A percentile compares a stretch with the other conserved stretches of the same genome.
phyloP scores from a whole-genome alignment of 2,113 vertebrate genomes.

The Strix aluco region DNA sequence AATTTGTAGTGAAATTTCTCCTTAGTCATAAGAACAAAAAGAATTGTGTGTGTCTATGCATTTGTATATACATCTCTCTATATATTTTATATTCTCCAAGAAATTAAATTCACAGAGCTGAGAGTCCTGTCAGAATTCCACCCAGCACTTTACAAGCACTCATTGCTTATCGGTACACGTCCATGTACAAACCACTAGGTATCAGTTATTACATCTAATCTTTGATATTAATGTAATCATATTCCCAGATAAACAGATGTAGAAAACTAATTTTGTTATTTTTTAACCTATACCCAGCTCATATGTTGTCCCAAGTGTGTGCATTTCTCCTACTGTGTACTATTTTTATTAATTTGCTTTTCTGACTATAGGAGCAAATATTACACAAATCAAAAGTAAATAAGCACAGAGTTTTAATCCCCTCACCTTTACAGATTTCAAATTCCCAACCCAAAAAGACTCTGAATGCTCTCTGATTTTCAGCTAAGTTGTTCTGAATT shows the following conservation, averaged over 20 bases:
- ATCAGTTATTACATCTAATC: constrained; percentile 2
- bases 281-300: constrained; percentile 1
- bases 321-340: not conserved
- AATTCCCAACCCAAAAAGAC: not conserved
- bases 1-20: not conserved
- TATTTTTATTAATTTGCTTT: constrained; percentile 38
- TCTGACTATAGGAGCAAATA: constrained; percentile 16
- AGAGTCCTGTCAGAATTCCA: not conserved
- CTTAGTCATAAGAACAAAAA: not conserved
- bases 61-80: not conserved
- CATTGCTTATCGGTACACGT: not conserved
- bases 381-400: not conserved
- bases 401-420: not conserved
- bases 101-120: not conserved
- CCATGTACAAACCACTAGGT: constrained; percentile 24
- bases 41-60: not conserved
- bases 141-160: not conserved
- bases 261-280: constrained; percentile 38
- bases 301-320: not conserved
- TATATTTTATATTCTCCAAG: not conserved
- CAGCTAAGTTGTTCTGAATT: not conserved
- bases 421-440: not conserved
- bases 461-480: not conserved
- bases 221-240: constrained; percentile 59
- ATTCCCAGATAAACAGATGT: constrained; percentile 43